Percentiles rank a stretch among this genome's conserved stretches.
Evolutionary conservation across 1,140 invertebrate genomes (phyloP).

Genomic region (Hyphantria cunea): DNA sequence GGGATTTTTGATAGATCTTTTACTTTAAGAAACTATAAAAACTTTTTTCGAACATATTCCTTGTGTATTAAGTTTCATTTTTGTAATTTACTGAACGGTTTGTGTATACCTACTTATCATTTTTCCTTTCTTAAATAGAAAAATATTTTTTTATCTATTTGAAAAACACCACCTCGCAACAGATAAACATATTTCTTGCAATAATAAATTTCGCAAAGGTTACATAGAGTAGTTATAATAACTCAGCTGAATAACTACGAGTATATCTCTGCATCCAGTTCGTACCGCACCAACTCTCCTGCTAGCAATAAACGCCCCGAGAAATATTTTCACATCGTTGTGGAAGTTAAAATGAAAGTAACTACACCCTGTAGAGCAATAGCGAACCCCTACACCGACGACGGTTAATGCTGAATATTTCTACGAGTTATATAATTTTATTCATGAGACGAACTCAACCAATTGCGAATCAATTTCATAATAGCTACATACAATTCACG

Average conservation of each 20-base stretch:
- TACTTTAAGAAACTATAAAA: too few relatives aligned
- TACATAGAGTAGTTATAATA: slow-evolving; percentile 47
- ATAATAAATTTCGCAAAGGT: slow-evolving; percentile 22
- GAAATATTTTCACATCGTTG: slow-evolving; percentile 80
- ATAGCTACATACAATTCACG: slow-evolving; percentile 15
- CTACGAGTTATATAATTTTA: slow-evolving; percentile 70
- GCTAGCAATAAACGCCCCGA: slow-evolving; percentile 72
- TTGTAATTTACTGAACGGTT: not conserved
- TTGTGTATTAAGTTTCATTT: too few relatives aligned
- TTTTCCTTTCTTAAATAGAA: too few relatives aligned
- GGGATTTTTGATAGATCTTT: too few relatives aligned
- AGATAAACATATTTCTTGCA: slow-evolving; percentile 9
- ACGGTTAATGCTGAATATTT: slow-evolving; percentile 68
- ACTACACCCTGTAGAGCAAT: slow-evolving; percentile 72
- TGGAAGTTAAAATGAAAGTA: slow-evolving; percentile 80
- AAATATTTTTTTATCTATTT: too few relatives aligned
- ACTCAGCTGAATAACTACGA: slow-evolving; percentile 49
- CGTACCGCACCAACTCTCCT: slow-evolving; percentile 63
- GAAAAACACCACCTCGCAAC: not conserved
- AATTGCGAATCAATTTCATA: slow-evolving; percentile 48
- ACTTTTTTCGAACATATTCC: too few relatives aligned
- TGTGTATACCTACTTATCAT: not conserved
- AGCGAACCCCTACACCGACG: slow-evolving; percentile 53
- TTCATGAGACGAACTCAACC: slow-evolving; percentile 60
- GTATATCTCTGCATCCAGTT: slow-evolving; percentile 53